These are phyloP conservation scores for Philotrypesis tridentata DNA, from an alignment of 1,140 invertebrate genomes.

Conservation along the genomic window DNA sequence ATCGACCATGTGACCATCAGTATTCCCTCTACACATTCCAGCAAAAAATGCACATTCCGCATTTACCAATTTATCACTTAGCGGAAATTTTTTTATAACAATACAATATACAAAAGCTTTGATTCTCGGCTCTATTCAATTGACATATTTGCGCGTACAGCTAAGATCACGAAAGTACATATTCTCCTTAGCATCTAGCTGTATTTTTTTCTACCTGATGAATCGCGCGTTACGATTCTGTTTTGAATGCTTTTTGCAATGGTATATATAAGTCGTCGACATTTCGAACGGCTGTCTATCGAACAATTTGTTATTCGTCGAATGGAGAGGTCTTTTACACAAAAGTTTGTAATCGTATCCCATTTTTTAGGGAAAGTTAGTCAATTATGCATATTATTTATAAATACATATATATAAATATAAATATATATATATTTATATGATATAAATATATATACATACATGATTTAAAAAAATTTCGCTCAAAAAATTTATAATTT, in stretches of 20 bases:
- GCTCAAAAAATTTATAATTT: constrained; percentile 46
- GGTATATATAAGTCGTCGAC: constrained; percentile 33
- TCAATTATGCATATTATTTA: constrained; percentile 53
- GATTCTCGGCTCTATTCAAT: constrained; percentile 44
- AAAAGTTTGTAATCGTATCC: constrained; percentile 50
- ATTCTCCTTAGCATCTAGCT: constrained; percentile 41
- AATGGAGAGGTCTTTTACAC: constrained; percentile 48
- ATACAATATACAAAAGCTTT: constrained; percentile 48
- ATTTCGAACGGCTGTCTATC: constrained; percentile 32
- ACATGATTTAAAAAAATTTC: constrained; percentile 36
- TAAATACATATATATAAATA: constrained; percentile 45
- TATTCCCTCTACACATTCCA: constrained; percentile 47
- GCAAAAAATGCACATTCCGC: constrained; percentile 47
- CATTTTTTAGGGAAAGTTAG: constrained; percentile 50
- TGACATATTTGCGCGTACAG: constrained; percentile 38
- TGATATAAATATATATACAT: constrained; percentile 44
- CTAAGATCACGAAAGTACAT: constrained; percentile 41
- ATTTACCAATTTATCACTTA: constrained; percentile 48
- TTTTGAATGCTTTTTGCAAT: constrained; percentile 50
- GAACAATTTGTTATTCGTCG: constrained; percentile 47
- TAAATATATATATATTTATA: constrained; percentile 45
- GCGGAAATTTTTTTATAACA: constrained; percentile 46
- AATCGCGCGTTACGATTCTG: constrained; percentile 33
- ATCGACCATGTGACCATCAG: constrained; percentile 21
- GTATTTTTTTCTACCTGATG: constrained; percentile 45